A percentile compares a stretch with the other conserved stretches of the same genome.
phyloP scores from a whole-genome alignment of 2,797 vertebrate genomes.

The Bufotes viridis region DNA sequence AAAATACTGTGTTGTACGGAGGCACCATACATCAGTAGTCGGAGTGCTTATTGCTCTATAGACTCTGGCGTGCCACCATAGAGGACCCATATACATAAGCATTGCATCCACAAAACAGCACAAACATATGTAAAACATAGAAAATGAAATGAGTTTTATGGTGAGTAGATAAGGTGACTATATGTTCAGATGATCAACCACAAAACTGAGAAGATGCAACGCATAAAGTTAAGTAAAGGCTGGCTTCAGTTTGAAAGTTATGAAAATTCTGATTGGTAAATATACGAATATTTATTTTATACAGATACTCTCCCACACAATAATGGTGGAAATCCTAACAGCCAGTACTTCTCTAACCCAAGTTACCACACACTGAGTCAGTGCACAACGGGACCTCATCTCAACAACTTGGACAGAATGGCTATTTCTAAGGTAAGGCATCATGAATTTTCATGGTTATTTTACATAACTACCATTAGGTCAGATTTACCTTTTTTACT shows the following conservation, averaged over 20 bases:
- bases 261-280: not conserved
- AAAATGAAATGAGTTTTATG: not conserved
- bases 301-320: slow-evolving; percentile 83
- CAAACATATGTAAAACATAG: not conserved
- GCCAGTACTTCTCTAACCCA: slow-evolving; percentile 95
- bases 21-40: not conserved
- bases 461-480: not conserved
- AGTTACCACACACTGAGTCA: slow-evolving; percentile 94
- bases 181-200: not conserved
- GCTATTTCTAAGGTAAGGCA: slow-evolving; percentile 81
- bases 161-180: not conserved
- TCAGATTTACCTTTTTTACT: not conserved
- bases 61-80: not conserved
- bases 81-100: not conserved
- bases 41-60: not conserved
- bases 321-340: slow-evolving; percentile 80
- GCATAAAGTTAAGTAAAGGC: not conserved
- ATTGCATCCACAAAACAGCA: not conserved
- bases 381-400: slow-evolving; percentile 78
- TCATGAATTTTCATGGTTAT: not conserved
- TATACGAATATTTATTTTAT: slow-evolving; percentile 44
- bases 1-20: not conserved
- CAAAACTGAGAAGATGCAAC: not conserved
- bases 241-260: not conserved
- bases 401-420: slow-evolving; percentile 77